Conservation (phyloP, 2,888 invertebrate genomes). For the Cheilosia urbana region DNA sequence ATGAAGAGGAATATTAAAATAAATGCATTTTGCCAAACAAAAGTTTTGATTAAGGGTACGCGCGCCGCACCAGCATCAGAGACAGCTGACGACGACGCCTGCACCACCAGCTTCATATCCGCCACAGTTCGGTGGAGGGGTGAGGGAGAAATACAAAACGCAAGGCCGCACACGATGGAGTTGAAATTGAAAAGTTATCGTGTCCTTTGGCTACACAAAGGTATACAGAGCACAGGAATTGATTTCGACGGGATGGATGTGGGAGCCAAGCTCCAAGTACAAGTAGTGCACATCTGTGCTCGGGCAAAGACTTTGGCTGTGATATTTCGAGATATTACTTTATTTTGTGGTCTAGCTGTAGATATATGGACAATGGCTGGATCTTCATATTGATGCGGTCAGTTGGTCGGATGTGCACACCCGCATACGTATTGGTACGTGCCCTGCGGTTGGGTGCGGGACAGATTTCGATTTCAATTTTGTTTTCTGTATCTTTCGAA, state of each 20-base stretch:
- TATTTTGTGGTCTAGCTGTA: slow-evolving; percentile 40
- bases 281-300: slow-evolving; percentile 29
- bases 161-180: slow-evolving; percentile 36
- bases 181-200: slow-evolving; percentile 56
- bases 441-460: slow-evolving; percentile 30
- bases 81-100: slow-evolving; percentile 1
- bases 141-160: neutral
- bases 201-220: slow-evolving; percentile 14
- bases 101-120: neutral
- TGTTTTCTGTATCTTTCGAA: slow-evolving; percentile 44
- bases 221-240: slow-evolving; percentile 30
- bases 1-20: slow-evolving; percentile 28
- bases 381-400: slow-evolving; percentile 49
- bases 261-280: no score
- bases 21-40: slow-evolving; percentile 47
- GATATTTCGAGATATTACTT: slow-evolving; percentile 58
- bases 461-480: slow-evolving; percentile 51
- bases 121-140: neutral
- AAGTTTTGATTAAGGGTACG: slow-evolving; percentile 66
- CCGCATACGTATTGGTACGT: slow-evolving; percentile 23
- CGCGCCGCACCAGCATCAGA: neutral
- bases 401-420: slow-evolving; percentile 17
- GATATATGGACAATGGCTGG: neutral
- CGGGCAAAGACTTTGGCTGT: slow-evolving; percentile 19
- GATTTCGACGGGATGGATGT: slow-evolving; percentile 25